These are phyloP conservation scores for Microtus ochrogaster DNA, from an alignment of 2,113 vertebrate species.

Conservation along the genomic window DNA sequence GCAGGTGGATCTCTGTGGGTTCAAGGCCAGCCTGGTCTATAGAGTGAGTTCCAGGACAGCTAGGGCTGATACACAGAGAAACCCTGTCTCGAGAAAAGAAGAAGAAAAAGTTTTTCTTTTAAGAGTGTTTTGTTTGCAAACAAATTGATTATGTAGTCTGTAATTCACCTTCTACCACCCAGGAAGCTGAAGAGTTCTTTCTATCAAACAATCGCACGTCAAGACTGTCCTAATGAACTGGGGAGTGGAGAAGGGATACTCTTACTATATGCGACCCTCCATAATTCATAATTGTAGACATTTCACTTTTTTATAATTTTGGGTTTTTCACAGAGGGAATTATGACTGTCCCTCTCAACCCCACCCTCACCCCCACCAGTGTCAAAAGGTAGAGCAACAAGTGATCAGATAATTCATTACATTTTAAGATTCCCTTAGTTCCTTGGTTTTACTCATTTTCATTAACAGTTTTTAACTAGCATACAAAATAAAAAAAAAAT, in stretches of 20 bases:
- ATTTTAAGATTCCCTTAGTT: background rate
- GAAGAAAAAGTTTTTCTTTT: background rate
- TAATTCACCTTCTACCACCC: background rate
- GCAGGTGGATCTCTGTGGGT: no score
- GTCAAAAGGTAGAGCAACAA: background rate
- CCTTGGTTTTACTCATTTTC: background rate
- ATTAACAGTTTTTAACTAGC: background rate
- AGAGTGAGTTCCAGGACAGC: no score
- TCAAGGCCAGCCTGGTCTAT: no score
- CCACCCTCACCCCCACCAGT: background rate
- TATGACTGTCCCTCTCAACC: background rate
- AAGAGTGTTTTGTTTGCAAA: conserved; percentile 9
- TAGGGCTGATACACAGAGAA: no score
- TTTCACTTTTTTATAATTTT: background rate
- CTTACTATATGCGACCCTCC: background rate
- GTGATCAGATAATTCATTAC: background rate
- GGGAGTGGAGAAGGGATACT: background rate
- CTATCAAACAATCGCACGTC: no score
- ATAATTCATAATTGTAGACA: background rate
- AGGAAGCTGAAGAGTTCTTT: background rate
- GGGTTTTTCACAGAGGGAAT: background rate
- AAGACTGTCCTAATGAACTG: background rate
- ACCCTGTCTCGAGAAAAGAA: no score
- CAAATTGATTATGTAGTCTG: background rate
- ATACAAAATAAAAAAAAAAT: no score